Evolutionary conservation across 2,113 vertebrate genomes (phyloP), one percentile per base, ranked within the genome.

Genomic region (Bombycilla garrulus): DNA sequence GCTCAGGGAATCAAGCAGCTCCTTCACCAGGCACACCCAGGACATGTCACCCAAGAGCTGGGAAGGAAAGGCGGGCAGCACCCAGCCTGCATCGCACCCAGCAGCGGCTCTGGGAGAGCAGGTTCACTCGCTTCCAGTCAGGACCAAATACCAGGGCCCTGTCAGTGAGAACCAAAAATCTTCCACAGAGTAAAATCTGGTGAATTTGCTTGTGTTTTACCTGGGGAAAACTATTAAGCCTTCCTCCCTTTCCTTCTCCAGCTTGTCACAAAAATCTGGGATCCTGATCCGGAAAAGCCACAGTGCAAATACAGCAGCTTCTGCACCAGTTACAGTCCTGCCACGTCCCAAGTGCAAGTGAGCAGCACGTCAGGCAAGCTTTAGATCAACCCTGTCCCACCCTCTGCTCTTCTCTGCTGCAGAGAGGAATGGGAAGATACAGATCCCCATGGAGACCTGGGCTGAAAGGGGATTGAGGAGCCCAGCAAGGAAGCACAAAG

Each of bases 281-380:
- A 42, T 71, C 47, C 60, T 61, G 31, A 20, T 62, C 23, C 2
- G 0, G 42, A 92, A 85, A 71, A 80, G 62, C 7, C 72, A 50
- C 50, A 20, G 23, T 29, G 18, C 38, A 45, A 84, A 33, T 12
- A 18, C 38, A 45, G 15, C 51, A 73, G 15, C 31, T 57, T 35
- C 42, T 24, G 19, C 1, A 0, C 10, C 20, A n/a, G 35, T 76
- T 33, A 42, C 47, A 58, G 38, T 45, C 47, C 51, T 57, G 40
- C n/a, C 23, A 11, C 0, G 0, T 40, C 36, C 50, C 40, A 50
- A 20, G 50, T 1, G 28, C 22, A n/a, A 60, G 23, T 0, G 0
- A 88, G n/a, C 18, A 83, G 25, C 62, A 24, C 0, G 0, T 64
- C 61, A 91, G 65, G 22, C 7, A 6, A 15, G 28, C 0, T 0